Conservation (phyloP, 2,888 invertebrate genomes). For the Eucera pruinosa region DNA sequence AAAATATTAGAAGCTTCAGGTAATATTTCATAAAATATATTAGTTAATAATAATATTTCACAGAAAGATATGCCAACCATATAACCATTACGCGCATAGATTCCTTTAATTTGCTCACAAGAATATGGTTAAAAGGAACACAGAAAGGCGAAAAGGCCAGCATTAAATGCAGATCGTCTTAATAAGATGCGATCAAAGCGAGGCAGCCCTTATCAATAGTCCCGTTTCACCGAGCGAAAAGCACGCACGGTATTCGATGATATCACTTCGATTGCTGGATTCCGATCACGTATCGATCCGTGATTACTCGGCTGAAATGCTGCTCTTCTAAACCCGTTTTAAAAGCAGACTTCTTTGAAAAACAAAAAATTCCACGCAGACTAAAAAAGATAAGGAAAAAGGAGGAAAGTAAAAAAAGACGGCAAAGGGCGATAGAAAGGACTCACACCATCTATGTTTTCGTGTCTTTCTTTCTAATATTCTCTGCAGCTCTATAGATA, state of each 20-base stretch:
- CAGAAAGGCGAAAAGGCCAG: neutral
- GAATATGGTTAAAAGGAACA: neutral
- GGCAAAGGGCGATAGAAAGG: no score
- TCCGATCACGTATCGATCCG: constrained; percentile 61
- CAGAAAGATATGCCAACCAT: no score
- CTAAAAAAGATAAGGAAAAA: no score
- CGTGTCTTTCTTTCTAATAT: no score
- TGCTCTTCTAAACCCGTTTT: constrained; percentile 35
- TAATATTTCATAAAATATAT: no score
- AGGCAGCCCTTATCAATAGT: constrained; percentile 27
- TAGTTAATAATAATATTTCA: no score
- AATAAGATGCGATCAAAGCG: constrained; percentile 21
- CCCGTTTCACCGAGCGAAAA: constrained; percentile 21
- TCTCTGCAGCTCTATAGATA: no score
- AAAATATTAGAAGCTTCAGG: no score
- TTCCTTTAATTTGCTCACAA: no score
- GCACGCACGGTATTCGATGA: constrained; percentile 39
- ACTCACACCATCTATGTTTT: no score
- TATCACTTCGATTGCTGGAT: constrained; percentile 48
- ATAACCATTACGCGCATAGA: no score
- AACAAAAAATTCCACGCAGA: no score
- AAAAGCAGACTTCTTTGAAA: constrained; percentile 14
- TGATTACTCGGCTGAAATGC: constrained; percentile 51
- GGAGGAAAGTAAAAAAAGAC: neutral
- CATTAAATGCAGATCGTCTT: constrained; percentile 25